Conservation (phyloP, 2,888 invertebrate genomes). For the Amphipoea lucens region DNA sequence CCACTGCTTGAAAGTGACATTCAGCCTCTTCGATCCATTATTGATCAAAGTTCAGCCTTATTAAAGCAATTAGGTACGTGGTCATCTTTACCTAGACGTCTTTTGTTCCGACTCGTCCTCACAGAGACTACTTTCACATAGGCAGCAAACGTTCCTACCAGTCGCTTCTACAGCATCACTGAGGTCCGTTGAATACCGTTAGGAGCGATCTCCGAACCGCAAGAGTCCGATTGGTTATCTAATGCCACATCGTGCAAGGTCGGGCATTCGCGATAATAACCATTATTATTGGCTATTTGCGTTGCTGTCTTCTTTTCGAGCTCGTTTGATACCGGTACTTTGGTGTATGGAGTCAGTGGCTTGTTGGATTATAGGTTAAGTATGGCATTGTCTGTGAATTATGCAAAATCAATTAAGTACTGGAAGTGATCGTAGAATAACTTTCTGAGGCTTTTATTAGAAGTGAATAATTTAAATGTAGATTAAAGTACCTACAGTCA, state of each 20-base stretch:
- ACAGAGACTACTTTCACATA: conserved; percentile 48
- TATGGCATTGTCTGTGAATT: conserved; percentile 6
- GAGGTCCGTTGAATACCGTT: conserved; percentile 76
- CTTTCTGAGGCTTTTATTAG: not conserved
- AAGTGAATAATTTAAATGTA: conserved; percentile 2
- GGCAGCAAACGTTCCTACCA: conserved; percentile 30
- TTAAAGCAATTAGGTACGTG: too few species aligned
- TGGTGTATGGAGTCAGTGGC: conserved; percentile 21
- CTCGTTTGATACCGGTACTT: conserved; percentile 58
- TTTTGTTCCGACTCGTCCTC: not conserved
- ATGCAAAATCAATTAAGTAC: not conserved
- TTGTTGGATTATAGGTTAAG: conserved; percentile 49
- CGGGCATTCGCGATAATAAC: conserved; percentile 66
- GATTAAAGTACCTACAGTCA: not conserved
- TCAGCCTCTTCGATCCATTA: too few species aligned
- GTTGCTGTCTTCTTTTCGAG: conserved; percentile 64
- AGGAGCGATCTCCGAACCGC: conserved; percentile 81
- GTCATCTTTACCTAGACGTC: not conserved
- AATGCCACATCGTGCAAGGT: conserved; percentile 79
- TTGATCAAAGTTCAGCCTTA: too few species aligned
- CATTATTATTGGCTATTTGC: conserved; percentile 67
- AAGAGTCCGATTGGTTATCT: conserved; percentile 83
- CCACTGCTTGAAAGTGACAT: too few species aligned
- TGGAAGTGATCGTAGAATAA: not conserved
- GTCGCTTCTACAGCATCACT: conserved; percentile 27